Conservation (phyloP, 1,140 invertebrate species). For the Helicoverpa zea region DNA sequence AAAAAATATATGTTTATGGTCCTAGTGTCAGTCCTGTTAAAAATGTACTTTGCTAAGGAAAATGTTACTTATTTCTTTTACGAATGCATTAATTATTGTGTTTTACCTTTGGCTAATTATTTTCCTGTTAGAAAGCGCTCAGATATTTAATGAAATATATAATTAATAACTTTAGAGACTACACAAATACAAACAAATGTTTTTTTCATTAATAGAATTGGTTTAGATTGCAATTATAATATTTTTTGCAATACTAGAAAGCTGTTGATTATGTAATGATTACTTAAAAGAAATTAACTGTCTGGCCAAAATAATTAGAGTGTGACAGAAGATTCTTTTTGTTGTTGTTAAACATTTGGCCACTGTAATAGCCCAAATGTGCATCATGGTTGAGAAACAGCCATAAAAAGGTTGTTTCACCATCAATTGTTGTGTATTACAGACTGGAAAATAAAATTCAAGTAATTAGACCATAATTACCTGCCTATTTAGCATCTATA, state of each 20-base stretch:
- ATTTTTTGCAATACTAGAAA: conserved; percentile 28
- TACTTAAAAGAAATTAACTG: conserved; percentile 41
- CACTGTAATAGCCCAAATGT: conserved; percentile 5
- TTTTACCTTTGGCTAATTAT: no score
- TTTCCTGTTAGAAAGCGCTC: no score
- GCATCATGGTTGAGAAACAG: neutral
- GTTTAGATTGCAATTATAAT: no score
- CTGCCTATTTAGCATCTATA: neutral
- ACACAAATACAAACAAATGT: no score
- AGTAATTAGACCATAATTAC: conserved; percentile 16
- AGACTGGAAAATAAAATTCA: neutral
- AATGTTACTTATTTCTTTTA: no score
- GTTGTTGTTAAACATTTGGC: conserved; percentile 39
- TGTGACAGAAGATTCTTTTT: conserved; percentile 41
- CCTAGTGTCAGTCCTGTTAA: no score
- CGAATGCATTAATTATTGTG: no score
- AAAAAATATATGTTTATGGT: no score
- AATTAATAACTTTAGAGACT: no score
- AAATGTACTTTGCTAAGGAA: no score
- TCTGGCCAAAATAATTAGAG: conserved; percentile 33
- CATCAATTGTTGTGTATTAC: neutral
- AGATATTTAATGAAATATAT: no score
- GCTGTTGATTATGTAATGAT: conserved; percentile 45
- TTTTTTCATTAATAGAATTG: no score
- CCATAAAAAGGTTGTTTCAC: conserved; percentile 6